Percentiles rank a stretch among this genome's conserved stretches.
These are phyloP conservation scores for Atta cephalotes DNA, from an alignment of 1,140 invertebrate genomes.

Conservation along the genomic window DNA sequence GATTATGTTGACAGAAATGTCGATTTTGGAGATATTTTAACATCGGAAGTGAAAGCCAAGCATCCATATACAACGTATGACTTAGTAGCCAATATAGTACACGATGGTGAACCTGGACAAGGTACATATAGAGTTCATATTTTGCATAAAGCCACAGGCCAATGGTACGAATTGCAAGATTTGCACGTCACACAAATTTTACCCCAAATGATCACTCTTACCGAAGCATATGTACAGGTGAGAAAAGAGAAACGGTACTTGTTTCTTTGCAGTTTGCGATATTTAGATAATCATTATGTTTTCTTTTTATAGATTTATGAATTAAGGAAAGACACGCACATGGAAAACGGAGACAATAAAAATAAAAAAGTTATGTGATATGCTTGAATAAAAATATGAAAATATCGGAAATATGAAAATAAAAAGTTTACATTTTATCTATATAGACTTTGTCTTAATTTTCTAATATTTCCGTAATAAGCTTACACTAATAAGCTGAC, in stretches of 20 bases:
- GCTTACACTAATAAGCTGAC: background rate
- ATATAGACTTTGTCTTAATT: background rate
- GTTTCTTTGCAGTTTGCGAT: constrained; percentile 36
- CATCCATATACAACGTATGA: constrained; percentile 96
- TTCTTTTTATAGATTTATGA: constrained; percentile 82
- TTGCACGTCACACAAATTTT: constrained; percentile 99
- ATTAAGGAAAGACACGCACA: constrained; percentile 76
- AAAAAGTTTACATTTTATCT: constrained; percentile 66
- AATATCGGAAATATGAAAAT: constrained; percentile 49
- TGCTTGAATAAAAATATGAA: background rate
- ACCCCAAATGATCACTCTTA: constrained; percentile 99
- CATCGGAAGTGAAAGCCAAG: constrained; percentile 92
- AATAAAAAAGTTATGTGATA: constrained; percentile 60
- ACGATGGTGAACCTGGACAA: constrained; percentile 97
- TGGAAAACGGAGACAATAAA: constrained; percentile 75
- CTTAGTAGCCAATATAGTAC: constrained; percentile 98
- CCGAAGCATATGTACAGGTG: constrained; percentile 98
- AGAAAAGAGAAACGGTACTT: constrained; percentile 5
- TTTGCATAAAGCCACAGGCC: constrained; percentile 95
- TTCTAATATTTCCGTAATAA: background rate
- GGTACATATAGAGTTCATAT: constrained; percentile 98
- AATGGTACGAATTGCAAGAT: constrained; percentile 99
- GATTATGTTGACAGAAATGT: constrained; percentile 91
- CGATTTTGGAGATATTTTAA: constrained; percentile 98
- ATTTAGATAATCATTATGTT: background rate